Conservation (phyloP, 2,888 invertebrate genomes). For the Eledona agricola region DNA sequence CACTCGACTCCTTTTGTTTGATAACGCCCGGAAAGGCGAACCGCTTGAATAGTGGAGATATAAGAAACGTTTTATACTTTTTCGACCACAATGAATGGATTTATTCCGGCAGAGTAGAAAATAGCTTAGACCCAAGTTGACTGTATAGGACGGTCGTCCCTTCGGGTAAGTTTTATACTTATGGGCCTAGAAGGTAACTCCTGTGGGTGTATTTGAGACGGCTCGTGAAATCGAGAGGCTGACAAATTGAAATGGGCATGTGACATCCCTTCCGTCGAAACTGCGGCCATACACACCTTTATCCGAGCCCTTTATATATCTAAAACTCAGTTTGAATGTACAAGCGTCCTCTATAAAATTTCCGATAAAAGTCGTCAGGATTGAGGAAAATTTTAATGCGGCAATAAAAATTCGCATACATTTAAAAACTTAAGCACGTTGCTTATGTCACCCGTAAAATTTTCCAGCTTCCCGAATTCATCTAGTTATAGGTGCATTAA, state of each 20-base stretch:
- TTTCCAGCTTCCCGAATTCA: background rate
- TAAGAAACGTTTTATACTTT: constrained; percentile 25
- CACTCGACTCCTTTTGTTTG: too few species aligned
- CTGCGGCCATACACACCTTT: constrained; percentile 22
- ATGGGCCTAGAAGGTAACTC: constrained; percentile 56
- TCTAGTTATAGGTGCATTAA: constrained; percentile 13
- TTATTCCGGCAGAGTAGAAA: constrained; percentile 36
- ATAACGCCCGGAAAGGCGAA: too few species aligned
- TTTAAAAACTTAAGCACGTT: background rate
- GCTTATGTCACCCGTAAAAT: constrained; percentile 5
- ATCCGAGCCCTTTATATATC: constrained; percentile 20
- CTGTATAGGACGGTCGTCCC: constrained; percentile 41
- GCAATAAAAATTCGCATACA: too few species aligned
- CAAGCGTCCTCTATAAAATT: too few species aligned
- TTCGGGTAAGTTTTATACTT: constrained; percentile 55
- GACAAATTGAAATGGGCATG: constrained; percentile 60
- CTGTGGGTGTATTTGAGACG: constrained; percentile 58
- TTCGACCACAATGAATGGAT: constrained; percentile 34
- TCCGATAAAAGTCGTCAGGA: too few species aligned
- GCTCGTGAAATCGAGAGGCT: constrained; percentile 56
- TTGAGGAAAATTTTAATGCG: too few species aligned
- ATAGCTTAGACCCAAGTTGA: constrained; percentile 32
- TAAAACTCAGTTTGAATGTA: constrained; percentile 18
- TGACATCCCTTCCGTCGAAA: constrained; percentile 39
- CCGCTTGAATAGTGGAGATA: too few species aligned